Conservation (phyloP, 2,113 vertebrate genomes). For the Panurus biarmicus region DNA sequence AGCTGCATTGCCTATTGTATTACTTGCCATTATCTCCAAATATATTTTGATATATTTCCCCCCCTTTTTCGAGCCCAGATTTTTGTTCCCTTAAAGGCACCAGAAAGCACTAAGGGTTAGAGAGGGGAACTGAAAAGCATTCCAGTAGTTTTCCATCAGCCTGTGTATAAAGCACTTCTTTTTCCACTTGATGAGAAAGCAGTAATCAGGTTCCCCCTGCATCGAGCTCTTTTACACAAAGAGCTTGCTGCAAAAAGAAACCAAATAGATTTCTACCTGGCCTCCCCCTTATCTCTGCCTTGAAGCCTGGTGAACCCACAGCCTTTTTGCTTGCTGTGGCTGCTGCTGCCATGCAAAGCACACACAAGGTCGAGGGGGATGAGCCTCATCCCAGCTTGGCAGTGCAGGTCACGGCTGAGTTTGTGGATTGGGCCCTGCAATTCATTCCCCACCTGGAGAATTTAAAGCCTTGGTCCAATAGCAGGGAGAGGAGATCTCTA, state of each 20-base stretch:
- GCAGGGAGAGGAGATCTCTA: background rate
- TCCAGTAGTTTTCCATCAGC: constrained; percentile 59
- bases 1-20: background rate
- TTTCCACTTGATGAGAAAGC: constrained; percentile 55
- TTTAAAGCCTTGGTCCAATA: background rate
- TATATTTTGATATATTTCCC: constrained; percentile 40
- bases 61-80: background rate
- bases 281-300: background rate
- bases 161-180: constrained; percentile 43
- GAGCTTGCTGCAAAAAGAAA: constrained; percentile 25
- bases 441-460: background rate
- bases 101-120: constrained; percentile 26
- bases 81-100: constrained; percentile 42
- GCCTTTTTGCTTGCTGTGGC: background rate
- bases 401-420: accelerated
- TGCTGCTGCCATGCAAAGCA: background rate
- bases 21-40: constrained; percentile 25
- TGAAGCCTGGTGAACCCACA: background rate
- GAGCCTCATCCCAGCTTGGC: accelerated
- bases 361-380: background rate
- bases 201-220: constrained; percentile 37
- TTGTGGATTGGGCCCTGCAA: background rate
- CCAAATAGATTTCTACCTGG: constrained; percentile 27
- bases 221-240: constrained; percentile 38
- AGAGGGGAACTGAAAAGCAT: constrained; percentile 33